These are phyloP conservation scores for Timema podura DNA, from an alignment of 2,888 invertebrate genomes.

Conservation along the genomic window DNA sequence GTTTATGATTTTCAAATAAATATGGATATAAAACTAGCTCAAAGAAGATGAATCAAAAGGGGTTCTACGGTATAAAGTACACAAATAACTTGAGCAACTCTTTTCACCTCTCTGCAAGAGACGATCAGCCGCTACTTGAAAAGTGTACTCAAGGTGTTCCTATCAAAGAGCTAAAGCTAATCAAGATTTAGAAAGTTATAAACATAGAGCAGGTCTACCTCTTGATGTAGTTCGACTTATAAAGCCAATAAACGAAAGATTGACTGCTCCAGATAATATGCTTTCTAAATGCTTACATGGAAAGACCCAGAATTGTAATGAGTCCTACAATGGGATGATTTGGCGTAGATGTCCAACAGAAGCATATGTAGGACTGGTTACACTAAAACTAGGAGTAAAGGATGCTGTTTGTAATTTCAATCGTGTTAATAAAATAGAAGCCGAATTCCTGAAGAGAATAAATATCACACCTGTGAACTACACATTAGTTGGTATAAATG, in stretches of 20 bases:
- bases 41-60: too few species aligned
- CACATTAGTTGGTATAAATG: neutral
- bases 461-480: slow-evolving; percentile 3
- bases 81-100: too few species aligned
- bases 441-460: too few species aligned
- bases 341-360: slow-evolving; percentile 10
- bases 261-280: neutral
- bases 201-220: too few species aligned
- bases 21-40: too few species aligned
- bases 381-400: neutral
- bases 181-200: too few species aligned
- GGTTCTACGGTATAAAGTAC: too few species aligned
- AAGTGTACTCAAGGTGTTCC: too few species aligned
- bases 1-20: too few species aligned
- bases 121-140: too few species aligned
- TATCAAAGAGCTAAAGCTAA: too few species aligned
- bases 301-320: slow-evolving; percentile 17
- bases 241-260: neutral
- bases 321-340: slow-evolving; percentile 24
- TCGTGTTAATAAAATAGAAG: neutral
- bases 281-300: neutral
- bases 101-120: too few species aligned
- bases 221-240: neutral
- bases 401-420: neutral
- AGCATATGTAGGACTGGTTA: neutral